Conservation (phyloP, 2,888 invertebrate genomes). For the Gari tellinella region DNA sequence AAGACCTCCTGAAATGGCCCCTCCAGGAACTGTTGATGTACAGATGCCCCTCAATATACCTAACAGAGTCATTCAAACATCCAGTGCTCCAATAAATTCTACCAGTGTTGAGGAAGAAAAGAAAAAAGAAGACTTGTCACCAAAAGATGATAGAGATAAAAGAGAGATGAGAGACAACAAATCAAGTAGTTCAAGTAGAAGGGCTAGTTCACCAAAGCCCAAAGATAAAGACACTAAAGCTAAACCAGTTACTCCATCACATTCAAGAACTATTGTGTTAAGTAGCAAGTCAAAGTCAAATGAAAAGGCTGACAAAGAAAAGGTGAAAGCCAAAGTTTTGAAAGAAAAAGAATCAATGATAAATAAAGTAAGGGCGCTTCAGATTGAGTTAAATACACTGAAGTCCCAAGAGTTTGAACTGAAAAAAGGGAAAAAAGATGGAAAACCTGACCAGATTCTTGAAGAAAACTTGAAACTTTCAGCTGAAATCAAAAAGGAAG, state of each 20-base stretch:
- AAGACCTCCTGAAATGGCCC: conserved; percentile 14
- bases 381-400: conserved; percentile 73
- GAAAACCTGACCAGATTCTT: conserved; percentile 80
- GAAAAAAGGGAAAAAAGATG: conserved; percentile 75
- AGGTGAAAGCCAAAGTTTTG: conserved; percentile 28
- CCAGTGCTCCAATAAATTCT: background rate
- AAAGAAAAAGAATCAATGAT: conserved; percentile 65
- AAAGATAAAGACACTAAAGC: too few relatives aligned
- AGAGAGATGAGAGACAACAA: background rate
- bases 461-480: conserved; percentile 78
- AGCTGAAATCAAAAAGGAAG: conserved; percentile 77
- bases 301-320: conserved; percentile 1
- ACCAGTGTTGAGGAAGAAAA: background rate
- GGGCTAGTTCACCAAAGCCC: too few relatives aligned
- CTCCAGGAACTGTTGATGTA: conserved; percentile 41
- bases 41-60: conserved; percentile 44
- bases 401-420: conserved; percentile 79
- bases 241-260: too few relatives aligned
- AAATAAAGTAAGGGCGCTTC: conserved; percentile 63
- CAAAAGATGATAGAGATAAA: conserved; percentile 4
- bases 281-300: too few relatives aligned
- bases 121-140: background rate
- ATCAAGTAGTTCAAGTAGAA: too few relatives aligned
- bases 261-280: too few relatives aligned
- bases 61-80: conserved; percentile 2